Conservation (phyloP, 2,113 vertebrate species). For the Falco punctatus region DNA sequence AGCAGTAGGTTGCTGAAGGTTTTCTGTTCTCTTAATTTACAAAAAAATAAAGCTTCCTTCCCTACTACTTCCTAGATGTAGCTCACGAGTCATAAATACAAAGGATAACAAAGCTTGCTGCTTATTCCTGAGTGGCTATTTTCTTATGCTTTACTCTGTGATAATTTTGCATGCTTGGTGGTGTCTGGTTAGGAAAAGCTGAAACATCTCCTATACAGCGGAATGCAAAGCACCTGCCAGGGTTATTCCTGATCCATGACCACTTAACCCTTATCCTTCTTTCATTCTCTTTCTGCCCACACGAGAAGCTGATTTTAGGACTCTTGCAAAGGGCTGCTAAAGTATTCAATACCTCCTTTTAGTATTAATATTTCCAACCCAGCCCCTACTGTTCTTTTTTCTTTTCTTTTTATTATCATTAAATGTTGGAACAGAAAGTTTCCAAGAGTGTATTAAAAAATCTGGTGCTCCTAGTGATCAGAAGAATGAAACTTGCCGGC, state of each 20-base stretch:
- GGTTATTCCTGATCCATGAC: neutral
- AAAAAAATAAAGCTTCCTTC: neutral
- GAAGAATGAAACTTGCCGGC: conserved; percentile 27
- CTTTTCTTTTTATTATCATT: conserved; percentile 35
- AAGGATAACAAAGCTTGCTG: neutral
- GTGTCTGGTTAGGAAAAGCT: neutral
- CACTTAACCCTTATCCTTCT: conserved; percentile 13
- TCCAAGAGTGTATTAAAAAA: conserved; percentile 16
- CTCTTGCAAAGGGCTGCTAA: conserved; percentile 35
- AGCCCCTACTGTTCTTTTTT: neutral
- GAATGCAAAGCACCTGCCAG: neutral
- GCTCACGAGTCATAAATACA: neutral
- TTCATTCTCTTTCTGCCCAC: neutral
- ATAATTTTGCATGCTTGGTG: neutral
- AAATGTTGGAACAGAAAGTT: conserved; percentile 48
- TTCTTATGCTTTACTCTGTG: neutral
- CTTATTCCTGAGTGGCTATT: neutral
- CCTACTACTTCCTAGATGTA: neutral
- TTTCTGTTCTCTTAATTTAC: neutral
- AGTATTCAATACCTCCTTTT: conserved; percentile 45
- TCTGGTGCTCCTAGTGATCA: conserved; percentile 5
- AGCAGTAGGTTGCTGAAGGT: neutral
- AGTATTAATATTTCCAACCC: conserved; percentile 34
- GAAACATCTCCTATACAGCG: neutral
- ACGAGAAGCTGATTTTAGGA: neutral